Base-by-base conservation (phyloP, 1,140 invertebrate species). In the Ridgeia piscesae region DNA sequence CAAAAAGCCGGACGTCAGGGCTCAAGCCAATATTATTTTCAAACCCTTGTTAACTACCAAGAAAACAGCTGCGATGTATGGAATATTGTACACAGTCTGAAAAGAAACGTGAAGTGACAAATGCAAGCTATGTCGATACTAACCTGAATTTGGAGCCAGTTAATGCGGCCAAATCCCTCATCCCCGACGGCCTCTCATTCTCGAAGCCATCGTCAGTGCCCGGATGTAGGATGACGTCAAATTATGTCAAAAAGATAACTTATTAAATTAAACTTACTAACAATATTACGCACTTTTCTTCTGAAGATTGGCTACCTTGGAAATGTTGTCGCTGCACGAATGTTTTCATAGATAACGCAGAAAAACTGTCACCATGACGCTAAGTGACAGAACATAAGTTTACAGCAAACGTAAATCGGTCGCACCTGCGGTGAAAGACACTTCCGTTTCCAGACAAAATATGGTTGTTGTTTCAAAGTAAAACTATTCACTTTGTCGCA, bases 361-460 rank as follows among this genome's bases (percentile, higher is more conserved):
- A 4, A 14, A 77, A 77, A 77, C 27, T 0, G 58, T 77, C 27
- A 77, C 27, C 58, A 77, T 77, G 58, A 77, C 17, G 58, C 27
- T 77, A 77, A 14, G 58, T 17, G 58, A 77, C 14, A 77, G 58
- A 77, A 77, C 11, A 77, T 77, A 77, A 77, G 27, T 77, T 77
- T 77, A 77, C 58, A 77, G 58, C 58, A 21, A 77, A 77, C 58
- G 58, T 77, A 77, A 77, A 77, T 77, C 58, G 58, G 58, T 77
- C 58, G 58, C 58, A 77, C 58, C 58, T 77, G 58, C 58, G 58
- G 58, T 77, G 58, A 77, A 77, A 77, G 58, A 77, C 58, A 77
- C 58, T 77, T 77, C 58, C 58, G 58, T 77, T 77, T 77, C 58
- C 58, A 77, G 58, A 77, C 58, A 77, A 77, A 77, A 77, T 77